Evolutionary conservation across 2,888 invertebrate species (phyloP).

Genomic region (Lottia gigantea): DNA sequence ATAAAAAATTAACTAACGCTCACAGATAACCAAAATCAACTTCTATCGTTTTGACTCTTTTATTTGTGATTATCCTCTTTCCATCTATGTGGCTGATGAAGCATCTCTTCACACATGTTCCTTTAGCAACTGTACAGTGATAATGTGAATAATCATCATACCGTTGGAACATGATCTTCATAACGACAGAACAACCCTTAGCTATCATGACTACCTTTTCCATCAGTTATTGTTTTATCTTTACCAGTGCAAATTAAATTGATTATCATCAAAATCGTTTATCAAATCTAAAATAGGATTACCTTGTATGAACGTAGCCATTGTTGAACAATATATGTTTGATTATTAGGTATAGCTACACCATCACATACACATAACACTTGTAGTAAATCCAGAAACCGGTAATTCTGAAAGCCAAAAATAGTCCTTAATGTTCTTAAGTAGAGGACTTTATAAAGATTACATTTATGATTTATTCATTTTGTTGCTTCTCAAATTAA

Average conservation of each 20-base stretch:
- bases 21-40: background rate
- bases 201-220: too few species aligned
- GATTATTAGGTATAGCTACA: conserved; percentile 67
- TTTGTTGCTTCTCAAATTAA: too few species aligned
- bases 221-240: too few species aligned
- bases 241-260: too few species aligned
- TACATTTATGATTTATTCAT: too few species aligned
- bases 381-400: conserved; percentile 64
- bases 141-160: too few species aligned
- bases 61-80: background rate
- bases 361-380: conserved; percentile 68
- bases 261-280: too few species aligned
- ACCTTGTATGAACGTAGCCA: conserved; percentile 63
- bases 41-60: background rate
- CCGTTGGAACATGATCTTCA: too few species aligned
- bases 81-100: background rate
- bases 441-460: too few species aligned
- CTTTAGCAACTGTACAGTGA: too few species aligned
- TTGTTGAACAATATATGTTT: conserved; percentile 65
- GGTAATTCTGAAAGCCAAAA: conserved; percentile 54
- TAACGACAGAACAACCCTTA: too few species aligned
- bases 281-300: background rate
- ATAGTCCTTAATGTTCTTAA: background rate
- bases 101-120: too few species aligned
- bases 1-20: background rate